These are phyloP conservation scores for Raja brachyura DNA, from an alignment of 2,113 vertebrate genomes.

Conservation along the genomic window DNA sequence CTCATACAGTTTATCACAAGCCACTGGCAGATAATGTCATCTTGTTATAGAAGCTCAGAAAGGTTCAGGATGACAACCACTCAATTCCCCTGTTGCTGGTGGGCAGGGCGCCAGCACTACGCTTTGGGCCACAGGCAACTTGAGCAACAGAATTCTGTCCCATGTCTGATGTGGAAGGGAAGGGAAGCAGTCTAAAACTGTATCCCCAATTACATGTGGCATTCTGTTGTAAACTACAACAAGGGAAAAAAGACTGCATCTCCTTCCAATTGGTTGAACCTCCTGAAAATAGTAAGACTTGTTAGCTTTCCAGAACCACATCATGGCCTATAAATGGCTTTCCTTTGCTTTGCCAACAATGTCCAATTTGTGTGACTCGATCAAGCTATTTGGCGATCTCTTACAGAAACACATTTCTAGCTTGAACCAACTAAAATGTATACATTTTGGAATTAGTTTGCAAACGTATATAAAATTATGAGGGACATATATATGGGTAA, in stretches of 20 bases:
- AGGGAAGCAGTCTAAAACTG: background rate
- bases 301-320: background rate
- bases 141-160: background rate
- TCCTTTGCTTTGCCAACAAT: background rate
- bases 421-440: background rate
- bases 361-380: background rate
- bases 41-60: background rate
- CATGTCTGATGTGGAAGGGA: background rate
- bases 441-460: background rate
- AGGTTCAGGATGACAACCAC: background rate
- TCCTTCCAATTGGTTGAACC: background rate
- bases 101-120: background rate
- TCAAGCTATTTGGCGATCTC: background rate
- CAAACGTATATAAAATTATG: background rate
- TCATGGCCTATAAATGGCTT: background rate
- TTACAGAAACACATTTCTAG: background rate
- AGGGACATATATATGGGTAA: no score
- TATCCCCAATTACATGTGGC: background rate
- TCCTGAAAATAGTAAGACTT: background rate
- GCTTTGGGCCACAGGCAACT: background rate
- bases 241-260: background rate
- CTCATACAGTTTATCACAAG: background rate
- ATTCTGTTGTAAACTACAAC: background rate
- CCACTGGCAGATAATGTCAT: background rate
- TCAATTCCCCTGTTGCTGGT: background rate